Percentiles rank a stretch among this genome's conserved stretches.
phyloP scores from a whole-genome alignment of 2,888 invertebrate species.

The Zele albiditarsus region DNA sequence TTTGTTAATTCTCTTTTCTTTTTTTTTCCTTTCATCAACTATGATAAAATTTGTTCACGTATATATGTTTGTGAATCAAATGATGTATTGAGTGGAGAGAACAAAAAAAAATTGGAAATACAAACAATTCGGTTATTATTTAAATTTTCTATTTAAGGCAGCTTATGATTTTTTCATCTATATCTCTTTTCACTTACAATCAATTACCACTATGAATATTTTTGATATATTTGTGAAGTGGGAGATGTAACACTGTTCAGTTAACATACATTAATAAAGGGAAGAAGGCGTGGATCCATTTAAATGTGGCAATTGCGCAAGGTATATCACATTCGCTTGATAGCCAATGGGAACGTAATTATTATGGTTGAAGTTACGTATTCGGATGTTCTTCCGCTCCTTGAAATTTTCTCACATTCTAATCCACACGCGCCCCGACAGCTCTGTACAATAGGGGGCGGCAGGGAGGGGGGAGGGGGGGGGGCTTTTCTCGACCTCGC shows the following conservation, averaged over 20 bases:
- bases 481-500: conserved; percentile 28
- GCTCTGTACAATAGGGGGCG: conserved; percentile 60
- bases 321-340: conserved; percentile 26
- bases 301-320: conserved; percentile 11
- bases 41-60: too few species aligned
- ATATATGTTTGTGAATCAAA: too few species aligned
- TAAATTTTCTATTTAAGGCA: too few species aligned
- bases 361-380: conserved; percentile 65
- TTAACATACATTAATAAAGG: background rate
- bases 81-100: too few species aligned
- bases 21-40: too few species aligned
- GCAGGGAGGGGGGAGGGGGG: conserved; percentile 37
- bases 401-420: conserved; percentile 62
- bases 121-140: too few species aligned
- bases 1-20: too few species aligned
- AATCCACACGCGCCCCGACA: conserved; percentile 55
- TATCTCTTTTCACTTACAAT: too few species aligned
- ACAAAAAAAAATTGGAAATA: too few species aligned
- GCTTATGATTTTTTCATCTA: too few species aligned
- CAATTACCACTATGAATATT: too few species aligned
- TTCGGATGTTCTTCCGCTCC: conserved; percentile 68
- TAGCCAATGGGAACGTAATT: conserved; percentile 59
- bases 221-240: too few species aligned
- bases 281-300: conserved; percentile 11
- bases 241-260: background rate